Percentiles rank a stretch among this genome's conserved stretches.
These are phyloP conservation scores for Cordilura impudica DNA, from an alignment of 2,888 invertebrate genomes.

Conservation along the genomic window DNA sequence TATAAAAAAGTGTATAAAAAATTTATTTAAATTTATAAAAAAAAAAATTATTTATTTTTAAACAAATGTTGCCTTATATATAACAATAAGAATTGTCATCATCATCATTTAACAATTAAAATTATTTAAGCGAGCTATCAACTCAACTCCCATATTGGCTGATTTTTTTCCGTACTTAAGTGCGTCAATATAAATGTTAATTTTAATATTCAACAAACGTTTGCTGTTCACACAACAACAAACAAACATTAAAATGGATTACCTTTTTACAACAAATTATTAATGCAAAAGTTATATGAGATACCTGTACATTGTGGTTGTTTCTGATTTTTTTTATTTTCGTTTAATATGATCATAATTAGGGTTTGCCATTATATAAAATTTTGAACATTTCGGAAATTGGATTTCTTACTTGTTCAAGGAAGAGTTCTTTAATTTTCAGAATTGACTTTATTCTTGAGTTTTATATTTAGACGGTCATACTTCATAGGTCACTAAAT, in stretches of 20 bases:
- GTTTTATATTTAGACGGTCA: no score
- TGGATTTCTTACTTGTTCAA: no score
- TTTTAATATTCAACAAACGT: conserved; percentile 46
- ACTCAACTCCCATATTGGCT: background rate
- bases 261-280: background rate
- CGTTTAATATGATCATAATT: no score
- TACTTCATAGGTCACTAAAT: no score
- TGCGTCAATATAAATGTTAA: conserved; percentile 40
- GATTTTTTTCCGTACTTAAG: background rate
- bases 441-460: no score
- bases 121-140: background rate
- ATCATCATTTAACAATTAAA: background rate
- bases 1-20: no score
- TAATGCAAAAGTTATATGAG: background rate
- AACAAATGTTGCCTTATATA: background rate
- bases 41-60: background rate
- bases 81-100: background rate
- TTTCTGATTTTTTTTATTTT: background rate
- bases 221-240: conserved; percentile 14
- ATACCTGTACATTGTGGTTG: no score
- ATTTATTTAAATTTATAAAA: background rate
- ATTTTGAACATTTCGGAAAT: no score
- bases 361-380: background rate
- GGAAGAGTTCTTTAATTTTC: no score
- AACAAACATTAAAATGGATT: background rate